phyloP scores from a whole-genome alignment of 92 coral and sea anemone species.

The Nematostella vectensis region DNA sequence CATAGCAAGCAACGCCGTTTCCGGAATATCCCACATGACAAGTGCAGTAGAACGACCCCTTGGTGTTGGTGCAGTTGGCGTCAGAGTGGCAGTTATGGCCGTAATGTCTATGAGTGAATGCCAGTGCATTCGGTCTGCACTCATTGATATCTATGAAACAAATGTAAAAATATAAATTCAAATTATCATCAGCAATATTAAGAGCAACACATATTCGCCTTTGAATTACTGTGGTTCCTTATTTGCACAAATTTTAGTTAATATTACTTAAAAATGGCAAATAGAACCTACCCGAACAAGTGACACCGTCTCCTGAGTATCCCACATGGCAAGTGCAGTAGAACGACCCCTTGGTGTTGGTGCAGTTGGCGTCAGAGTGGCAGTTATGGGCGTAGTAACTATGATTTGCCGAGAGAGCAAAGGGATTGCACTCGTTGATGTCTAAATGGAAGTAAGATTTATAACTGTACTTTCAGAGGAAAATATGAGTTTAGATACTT shows the following conservation, averaged over 20 bases:
- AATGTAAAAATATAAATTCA: no score
- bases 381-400: conserved; percentile 37
- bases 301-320: conserved; percentile 59
- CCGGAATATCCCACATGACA: conserved; percentile 72
- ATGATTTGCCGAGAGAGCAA: conserved; percentile 14
- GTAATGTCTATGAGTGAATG: conserved; percentile 21
- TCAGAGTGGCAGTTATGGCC: conserved; percentile 60
- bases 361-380: conserved; percentile 49
- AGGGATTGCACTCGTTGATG: conserved; percentile 37
- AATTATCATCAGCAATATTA: no score
- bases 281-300: conserved; percentile 39
- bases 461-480: no score
- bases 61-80: conserved; percentile 67
- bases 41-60: conserved; percentile 66
- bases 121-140: conserved; percentile 21
- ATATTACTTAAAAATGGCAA: no score
- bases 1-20: conserved; percentile 38
- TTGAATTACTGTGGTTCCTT: no score
- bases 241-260: no score
- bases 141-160: conserved; percentile 46
- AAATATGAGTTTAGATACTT: no score
- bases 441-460: no score
- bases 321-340: conserved; percentile 49
- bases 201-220: no score
- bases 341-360: conserved; percentile 65